Conservation (phyloP, 2,888 invertebrate genomes). For the Argynnis bischoffii region DNA sequence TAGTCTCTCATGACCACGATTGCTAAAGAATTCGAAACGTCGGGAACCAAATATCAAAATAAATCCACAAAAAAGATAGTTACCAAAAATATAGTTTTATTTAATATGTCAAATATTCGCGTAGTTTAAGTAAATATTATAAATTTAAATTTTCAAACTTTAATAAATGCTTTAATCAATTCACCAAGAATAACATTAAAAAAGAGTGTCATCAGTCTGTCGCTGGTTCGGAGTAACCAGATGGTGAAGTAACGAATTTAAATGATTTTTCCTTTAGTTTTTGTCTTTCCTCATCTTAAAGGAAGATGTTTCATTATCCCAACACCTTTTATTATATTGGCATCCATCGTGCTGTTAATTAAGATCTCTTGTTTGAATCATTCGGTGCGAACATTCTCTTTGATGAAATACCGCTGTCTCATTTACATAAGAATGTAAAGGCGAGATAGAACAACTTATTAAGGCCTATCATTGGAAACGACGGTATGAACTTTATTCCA, state of each 20-base stretch:
- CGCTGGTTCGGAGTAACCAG: conserved; percentile 70
- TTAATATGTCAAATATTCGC: too few relatives aligned
- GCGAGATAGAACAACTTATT: conserved; percentile 24
- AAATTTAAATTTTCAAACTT: conserved; percentile 19
- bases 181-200: conserved; percentile 19
- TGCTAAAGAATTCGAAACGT: too few relatives aligned
- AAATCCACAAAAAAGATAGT: too few relatives aligned
- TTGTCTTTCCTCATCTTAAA: conserved; percentile 46
- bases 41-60: too few relatives aligned
- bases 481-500: conserved; percentile 6
- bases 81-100: too few relatives aligned
- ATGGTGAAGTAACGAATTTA: conserved; percentile 65
- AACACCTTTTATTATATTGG: conserved; percentile 55
- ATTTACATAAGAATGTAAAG: conserved; percentile 7
- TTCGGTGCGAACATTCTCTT: conserved; percentile 34
- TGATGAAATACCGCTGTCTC: conserved; percentile 33
- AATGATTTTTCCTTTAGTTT: conserved; percentile 61
- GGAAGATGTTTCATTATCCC: conserved; percentile 64
- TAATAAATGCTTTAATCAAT: conserved; percentile 17
- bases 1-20: too few relatives aligned
- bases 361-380: conserved; percentile 41
- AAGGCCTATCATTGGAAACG: conserved; percentile 19
- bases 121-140: neutral
- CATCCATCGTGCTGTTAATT: conserved; percentile 45
- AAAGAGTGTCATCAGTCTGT: conserved; percentile 48